Base-by-base conservation (phyloP, 2,113 vertebrate genomes). In the Sinocyclocheilus grahami region DNA sequence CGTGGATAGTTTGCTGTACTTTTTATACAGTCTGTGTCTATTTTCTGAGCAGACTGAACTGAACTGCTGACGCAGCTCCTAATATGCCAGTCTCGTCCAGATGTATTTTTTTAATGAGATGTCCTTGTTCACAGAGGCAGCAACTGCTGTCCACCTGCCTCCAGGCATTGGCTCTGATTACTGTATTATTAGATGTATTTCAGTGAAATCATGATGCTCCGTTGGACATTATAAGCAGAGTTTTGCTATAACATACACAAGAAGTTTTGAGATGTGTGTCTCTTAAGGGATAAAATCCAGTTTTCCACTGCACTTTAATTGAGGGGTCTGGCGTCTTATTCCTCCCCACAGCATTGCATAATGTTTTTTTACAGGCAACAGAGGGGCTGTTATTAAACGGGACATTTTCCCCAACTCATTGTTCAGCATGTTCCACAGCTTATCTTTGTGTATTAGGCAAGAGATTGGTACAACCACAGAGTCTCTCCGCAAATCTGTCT, bases 11-110 rank as follows among this genome's bases (percentile, higher is more conserved):
- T 58, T 33, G 27, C 24, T 85, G 39, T 33, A 53, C 18, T 78
- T 82, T 87, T 83, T 79, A 83, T 79, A 87, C 88, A 83, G 71
- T 83, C 63, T 63, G 74, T 82, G 77, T 87, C 63, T 85, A 39
- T 74, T 82, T 89, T 79, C 58, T 82, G 84, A 85, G 67, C 83
- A 65, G 60, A 69, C 65, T 85, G 62, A 72, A 48, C 42, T 85
- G 20, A 78, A 74, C 53, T 74, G 74, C 76, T 83, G 58, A 83
- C 30, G 58, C 77, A 55, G 84, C 84, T 83, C 24, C 24, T 53
- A 82, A 82, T n/a, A 14, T 79, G 20, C 18, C 82, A 83, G 18
- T 13, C 18, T 72, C 65, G 24, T 58, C 48, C n/a, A 67, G 79
- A 82, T n/a, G 10, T 27, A 22, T 60, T 62, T 63, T 30, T 77